These are phyloP conservation scores for Agrochola macilenta DNA, from an alignment of 2,888 invertebrate genomes.

Conservation along the genomic window DNA sequence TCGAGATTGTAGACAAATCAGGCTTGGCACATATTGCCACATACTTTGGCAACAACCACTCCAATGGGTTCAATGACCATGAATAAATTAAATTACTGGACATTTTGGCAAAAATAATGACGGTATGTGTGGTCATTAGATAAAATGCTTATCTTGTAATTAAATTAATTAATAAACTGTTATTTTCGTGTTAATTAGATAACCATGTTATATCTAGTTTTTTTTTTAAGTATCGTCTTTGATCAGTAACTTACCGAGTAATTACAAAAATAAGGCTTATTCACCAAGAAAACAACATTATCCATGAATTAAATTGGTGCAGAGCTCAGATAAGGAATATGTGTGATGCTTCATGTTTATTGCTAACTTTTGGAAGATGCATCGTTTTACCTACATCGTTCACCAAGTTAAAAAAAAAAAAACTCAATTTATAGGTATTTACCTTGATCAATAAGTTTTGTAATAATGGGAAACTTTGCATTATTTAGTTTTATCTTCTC, in stretches of 20 bases:
- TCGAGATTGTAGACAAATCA: slow-evolving; percentile 6
- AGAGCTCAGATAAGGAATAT: background rate
- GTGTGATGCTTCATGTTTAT: background rate
- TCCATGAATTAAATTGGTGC: background rate
- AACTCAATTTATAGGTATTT: slow-evolving; percentile 2
- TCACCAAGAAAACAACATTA: background rate
- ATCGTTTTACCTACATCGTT: background rate
- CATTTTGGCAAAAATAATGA: background rate
- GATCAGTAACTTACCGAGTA: background rate
- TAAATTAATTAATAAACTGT: no score
- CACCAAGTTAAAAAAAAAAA: background rate
- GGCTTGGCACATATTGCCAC: slow-evolving; percentile 33
- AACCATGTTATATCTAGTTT: no score
- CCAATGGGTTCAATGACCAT: slow-evolving; percentile 48
- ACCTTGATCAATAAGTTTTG: slow-evolving; percentile 94
- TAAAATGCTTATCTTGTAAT: background rate
- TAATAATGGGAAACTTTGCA: slow-evolving; percentile 93
- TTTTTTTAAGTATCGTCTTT: background rate
- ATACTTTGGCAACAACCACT: slow-evolving; percentile 45
- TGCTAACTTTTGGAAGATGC: background rate
- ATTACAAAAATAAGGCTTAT: background rate
- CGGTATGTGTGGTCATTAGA: background rate
- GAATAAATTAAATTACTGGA: slow-evolving; percentile 13
- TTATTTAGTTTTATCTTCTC: slow-evolving; percentile 93
- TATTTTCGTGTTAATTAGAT: background rate